Evolutionary conservation across 1,140 invertebrate genomes (phyloP).

Genomic region (Zaprionus lachaisei): DNA sequence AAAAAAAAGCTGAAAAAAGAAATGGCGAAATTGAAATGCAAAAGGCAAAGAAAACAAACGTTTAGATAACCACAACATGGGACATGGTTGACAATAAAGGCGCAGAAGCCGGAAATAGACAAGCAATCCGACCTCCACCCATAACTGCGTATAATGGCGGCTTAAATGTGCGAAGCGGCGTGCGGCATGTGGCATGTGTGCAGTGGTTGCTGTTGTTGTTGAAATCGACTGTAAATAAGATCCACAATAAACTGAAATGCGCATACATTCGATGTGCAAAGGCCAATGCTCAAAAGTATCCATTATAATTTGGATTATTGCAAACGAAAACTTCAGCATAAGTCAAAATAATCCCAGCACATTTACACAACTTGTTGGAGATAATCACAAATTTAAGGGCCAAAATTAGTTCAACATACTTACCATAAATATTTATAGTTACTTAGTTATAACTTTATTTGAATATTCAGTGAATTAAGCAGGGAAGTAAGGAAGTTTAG

Average conservation of each 20-base stretch:
- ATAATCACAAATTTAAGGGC: background rate
- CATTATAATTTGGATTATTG: constrained; percentile 63
- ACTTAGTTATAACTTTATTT: no score
- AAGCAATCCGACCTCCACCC: constrained; percentile 32
- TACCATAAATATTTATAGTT: background rate
- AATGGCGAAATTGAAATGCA: constrained; percentile 67
- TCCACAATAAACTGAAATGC: constrained; percentile 59
- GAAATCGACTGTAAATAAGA: constrained; percentile 58
- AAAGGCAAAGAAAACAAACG: constrained; percentile 67
- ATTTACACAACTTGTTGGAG: background rate
- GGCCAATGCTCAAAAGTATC: constrained; percentile 51
- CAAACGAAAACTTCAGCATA: background rate
- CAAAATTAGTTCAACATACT: no score
- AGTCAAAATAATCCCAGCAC: background rate
- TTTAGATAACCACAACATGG: constrained; percentile 70
- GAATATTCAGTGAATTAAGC: no score
- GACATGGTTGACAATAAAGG: constrained; percentile 58
- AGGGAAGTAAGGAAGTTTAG: no score
- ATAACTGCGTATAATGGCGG: constrained; percentile 42
- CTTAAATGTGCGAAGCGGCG: constrained; percentile 64
- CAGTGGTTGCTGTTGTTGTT: constrained; percentile 17
- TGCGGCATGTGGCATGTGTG: constrained; percentile 42
- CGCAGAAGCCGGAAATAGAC: constrained; percentile 70
- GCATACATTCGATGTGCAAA: constrained; percentile 61
- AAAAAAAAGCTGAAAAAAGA: constrained; percentile 23